phyloP scores from a whole-genome alignment of 2,888 invertebrate species.

The Drosophila antonietae region DNA sequence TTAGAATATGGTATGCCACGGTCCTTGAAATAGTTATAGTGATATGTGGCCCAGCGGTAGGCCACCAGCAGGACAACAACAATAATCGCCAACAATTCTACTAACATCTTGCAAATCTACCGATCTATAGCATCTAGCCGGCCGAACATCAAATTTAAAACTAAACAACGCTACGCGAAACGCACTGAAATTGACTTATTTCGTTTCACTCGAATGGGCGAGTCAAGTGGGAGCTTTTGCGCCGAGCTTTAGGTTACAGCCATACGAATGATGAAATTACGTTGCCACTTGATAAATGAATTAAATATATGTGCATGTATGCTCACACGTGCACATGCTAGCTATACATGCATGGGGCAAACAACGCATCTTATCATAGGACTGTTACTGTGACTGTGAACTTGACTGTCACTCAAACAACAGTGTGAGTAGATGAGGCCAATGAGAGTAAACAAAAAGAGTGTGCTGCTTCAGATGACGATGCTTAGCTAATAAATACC shows the following conservation, averaged over 20 bases:
- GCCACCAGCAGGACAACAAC: constrained; percentile 48
- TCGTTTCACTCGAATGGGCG: neutral
- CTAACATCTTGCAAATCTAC: constrained; percentile 25
- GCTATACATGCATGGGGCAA: neutral
- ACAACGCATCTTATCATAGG: constrained; percentile 10
- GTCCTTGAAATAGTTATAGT: constrained; percentile 68
- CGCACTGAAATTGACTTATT: constrained; percentile 10
- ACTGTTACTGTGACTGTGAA: constrained; percentile 7
- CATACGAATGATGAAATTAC: constrained; percentile 17
- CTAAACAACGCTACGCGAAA: constrained; percentile 10
- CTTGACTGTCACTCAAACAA: constrained; percentile 8
- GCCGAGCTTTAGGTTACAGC: constrained; percentile 12
- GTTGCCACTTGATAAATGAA: neutral
- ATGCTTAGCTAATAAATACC: neutral
- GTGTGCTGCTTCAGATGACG: neutral
- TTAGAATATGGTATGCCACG: constrained; percentile 59
- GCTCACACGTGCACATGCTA: neutral
- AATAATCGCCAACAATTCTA: constrained; percentile 27
- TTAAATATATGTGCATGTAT: neutral
- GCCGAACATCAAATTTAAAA: constrained; percentile 4
- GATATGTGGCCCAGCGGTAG: constrained; percentile 72
- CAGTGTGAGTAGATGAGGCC: neutral
- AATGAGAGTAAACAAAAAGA: neutral
- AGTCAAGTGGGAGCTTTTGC: constrained; percentile 23
- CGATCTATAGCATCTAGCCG: neutral